A percentile compares a stretch with the other conserved stretches of the same genome.
These are phyloP conservation scores for Acanthurus leucopareius DNA, from an alignment of 2,797 vertebrate species.

Conservation along the genomic window DNA sequence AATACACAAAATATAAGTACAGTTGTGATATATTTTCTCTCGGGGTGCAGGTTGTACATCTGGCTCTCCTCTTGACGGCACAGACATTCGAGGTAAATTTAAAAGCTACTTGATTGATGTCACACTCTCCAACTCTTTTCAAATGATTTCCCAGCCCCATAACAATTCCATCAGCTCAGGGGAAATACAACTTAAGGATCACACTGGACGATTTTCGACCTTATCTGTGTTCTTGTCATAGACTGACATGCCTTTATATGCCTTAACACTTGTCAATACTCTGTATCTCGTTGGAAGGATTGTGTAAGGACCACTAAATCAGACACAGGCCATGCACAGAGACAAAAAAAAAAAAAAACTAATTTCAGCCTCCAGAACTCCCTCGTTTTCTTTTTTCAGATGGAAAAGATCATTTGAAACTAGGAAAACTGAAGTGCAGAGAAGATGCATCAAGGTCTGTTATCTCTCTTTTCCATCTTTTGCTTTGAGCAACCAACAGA, in stretches of 20 bases:
- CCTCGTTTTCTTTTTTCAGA: conserved; percentile 24
- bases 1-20: not conserved
- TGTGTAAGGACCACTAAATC: conserved; percentile 37
- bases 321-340: conserved; percentile 35
- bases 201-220: conserved; percentile 42
- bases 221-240: conserved; percentile 57
- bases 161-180: conserved; percentile 65
- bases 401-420: conserved; percentile 19
- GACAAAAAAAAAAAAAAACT: conserved; percentile 28
- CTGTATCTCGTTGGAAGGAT: conserved; percentile 31
- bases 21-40: conserved; percentile 9
- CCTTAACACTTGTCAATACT: conserved; percentile 53
- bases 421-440: conserved; percentile 30
- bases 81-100: conserved; percentile 64
- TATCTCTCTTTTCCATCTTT: not conserved
- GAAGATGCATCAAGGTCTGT: conserved; percentile 8
- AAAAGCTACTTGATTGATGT: conserved; percentile 70
- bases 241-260: conserved; percentile 39
- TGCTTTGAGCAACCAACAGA: conserved; percentile 25
- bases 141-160: conserved; percentile 57
- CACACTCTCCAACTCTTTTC: conserved; percentile 42
- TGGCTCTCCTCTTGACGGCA: conserved; percentile 47
- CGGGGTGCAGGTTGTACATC: conserved; percentile 30
- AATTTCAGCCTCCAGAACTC: conserved; percentile 36
- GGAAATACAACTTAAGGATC: conserved; percentile 46